phyloP scores from a whole-genome alignment of 2,113 vertebrate genomes.

The Deroptyus accipitrinus region DNA sequence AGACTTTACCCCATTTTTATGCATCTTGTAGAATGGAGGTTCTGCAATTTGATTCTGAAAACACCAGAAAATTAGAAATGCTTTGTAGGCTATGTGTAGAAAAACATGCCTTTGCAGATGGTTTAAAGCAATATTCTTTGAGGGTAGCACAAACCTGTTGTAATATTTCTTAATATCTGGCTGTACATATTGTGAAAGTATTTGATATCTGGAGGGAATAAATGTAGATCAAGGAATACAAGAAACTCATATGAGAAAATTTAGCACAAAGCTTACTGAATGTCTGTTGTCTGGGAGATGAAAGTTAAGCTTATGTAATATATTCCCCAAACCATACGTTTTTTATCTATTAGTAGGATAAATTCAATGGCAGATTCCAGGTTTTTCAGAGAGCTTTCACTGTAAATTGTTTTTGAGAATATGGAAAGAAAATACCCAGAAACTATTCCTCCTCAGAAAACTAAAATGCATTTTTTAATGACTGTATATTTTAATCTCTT shows the following conservation, averaged over 20 bases:
- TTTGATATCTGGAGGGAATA: neutral
- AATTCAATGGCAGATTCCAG: neutral
- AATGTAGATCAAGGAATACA: neutral
- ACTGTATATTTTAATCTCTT: neutral
- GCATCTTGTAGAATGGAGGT: neutral
- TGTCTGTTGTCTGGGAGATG: neutral
- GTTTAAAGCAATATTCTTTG: neutral
- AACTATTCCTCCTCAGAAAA: neutral
- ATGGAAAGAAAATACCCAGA: neutral
- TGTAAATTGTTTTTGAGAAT: neutral
- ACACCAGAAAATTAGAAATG: neutral
- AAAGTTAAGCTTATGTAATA: neutral
- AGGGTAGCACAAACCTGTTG: neutral
- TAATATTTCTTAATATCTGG: neutral
- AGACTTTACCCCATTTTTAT: neutral
- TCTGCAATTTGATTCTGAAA: neutral
- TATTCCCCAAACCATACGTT: neutral
- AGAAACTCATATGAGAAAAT: conserved; percentile 1
- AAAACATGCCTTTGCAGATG: neutral
- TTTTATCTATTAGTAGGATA: neutral
- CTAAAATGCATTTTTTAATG: neutral
- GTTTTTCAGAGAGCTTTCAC: neutral
- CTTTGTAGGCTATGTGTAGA: neutral
- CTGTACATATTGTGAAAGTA: neutral
- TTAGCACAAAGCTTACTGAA: neutral